A percentile compares a stretch with the other conserved stretches of the same genome.
Conservation (phyloP, 2,113 vertebrate genomes). For the Anthoscopus minutus region DNA sequence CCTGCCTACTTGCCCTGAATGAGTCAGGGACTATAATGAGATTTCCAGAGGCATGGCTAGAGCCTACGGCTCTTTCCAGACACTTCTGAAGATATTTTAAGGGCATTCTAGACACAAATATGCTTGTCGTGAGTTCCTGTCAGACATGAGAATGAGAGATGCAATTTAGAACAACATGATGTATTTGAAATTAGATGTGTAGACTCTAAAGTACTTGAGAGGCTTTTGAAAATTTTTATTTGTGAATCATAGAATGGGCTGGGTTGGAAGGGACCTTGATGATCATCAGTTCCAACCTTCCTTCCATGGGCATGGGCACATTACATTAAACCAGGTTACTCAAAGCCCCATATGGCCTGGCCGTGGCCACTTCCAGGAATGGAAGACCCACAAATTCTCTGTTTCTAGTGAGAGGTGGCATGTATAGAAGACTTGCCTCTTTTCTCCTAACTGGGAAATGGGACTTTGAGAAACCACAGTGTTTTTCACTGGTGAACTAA, state of each 20-base stretch:
- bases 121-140: not conserved
- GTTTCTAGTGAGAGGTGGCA: not conserved
- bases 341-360: not conserved
- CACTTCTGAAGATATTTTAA: not conserved
- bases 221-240: not conserved
- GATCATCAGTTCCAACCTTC: not conserved
- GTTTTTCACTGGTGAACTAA: not conserved
- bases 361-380: not conserved
- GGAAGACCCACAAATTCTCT: not conserved
- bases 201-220: not conserved
- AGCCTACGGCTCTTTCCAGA: not conserved
- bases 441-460: not conserved
- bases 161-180: not conserved
- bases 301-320: not conserved
- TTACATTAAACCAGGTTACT: not conserved
- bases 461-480: not conserved
- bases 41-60: not conserved
- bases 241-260: not conserved
- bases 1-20: not conserved
- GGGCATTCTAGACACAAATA: not conserved
- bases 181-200: not conserved
- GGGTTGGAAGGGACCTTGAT: not conserved
- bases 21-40: slow-evolving; percentile 18
- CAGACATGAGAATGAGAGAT: not conserved
- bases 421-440: accelerated